Conservation (phyloP, 2,888 invertebrate genomes). For the Syrista parreyssii region DNA sequence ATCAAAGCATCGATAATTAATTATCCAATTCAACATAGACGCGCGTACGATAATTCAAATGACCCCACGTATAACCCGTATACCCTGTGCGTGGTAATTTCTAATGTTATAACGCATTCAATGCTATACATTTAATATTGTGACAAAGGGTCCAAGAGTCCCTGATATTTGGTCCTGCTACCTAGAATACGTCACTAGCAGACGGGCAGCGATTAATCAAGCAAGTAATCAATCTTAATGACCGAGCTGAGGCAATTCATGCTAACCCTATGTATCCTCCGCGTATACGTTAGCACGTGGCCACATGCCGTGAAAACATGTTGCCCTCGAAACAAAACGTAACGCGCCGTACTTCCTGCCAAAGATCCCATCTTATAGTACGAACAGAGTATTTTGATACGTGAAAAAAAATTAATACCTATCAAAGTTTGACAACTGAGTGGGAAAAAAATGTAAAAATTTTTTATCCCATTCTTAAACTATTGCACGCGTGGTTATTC, state of each 20-base stretch:
- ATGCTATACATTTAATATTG: neutral
- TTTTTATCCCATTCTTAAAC: neutral
- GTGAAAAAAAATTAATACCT: neutral
- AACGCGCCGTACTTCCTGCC: neutral
- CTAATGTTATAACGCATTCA: neutral
- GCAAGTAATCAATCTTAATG: conserved; percentile 51
- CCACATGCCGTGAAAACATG: neutral
- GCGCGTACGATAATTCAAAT: neutral
- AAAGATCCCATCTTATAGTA: neutral
- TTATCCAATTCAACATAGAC: neutral
- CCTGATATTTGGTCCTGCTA: neutral
- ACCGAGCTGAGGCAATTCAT: conserved; percentile 26
- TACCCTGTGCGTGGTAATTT: neutral
- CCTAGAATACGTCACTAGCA: conserved; percentile 38
- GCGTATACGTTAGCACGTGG: neutral
- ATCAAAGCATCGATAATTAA: neutral
- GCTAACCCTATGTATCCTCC: neutral
- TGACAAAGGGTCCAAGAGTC: neutral
- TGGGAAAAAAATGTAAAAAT: neutral
- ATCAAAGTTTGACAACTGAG: neutral
- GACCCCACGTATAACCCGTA: neutral
- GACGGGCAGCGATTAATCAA: conserved; percentile 51
- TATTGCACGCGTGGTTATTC: neutral
- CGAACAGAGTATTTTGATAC: neutral
- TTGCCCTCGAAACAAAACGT: neutral